phyloP scores from a whole-genome alignment of 2,888 invertebrate species.

The Toxonevra muliebris region DNA sequence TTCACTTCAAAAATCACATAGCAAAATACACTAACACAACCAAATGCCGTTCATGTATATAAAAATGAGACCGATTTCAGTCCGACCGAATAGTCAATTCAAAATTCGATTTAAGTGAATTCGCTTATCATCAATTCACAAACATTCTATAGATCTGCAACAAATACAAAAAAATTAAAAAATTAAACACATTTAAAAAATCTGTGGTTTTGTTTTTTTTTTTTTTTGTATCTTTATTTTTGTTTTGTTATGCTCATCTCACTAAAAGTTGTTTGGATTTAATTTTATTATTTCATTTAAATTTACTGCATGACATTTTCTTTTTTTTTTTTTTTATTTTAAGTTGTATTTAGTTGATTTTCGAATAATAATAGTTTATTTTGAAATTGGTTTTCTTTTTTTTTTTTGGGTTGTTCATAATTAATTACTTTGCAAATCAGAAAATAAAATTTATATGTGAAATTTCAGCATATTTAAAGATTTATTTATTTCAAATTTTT shows the following conservation, averaged over 20 bases:
- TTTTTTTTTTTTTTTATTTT: background rate
- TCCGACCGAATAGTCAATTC: too few species aligned
- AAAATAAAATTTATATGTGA: too few species aligned
- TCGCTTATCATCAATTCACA: too few species aligned
- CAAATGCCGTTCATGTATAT: too few species aligned
- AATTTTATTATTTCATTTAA: conserved; percentile 6
- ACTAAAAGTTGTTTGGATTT: background rate
- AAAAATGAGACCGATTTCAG: too few species aligned
- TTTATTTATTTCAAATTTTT: conserved; percentile 33
- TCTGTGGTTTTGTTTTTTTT: conserved; percentile 15
- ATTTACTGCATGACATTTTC: conserved; percentile 18
- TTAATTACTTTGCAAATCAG: background rate
- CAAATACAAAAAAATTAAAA: background rate
- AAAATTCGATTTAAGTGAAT: too few species aligned
- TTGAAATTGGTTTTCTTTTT: background rate
- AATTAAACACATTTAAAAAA: conserved; percentile 13
- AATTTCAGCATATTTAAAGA: background rate
- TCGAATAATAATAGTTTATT: too few species aligned
- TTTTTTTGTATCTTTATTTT: conserved; percentile 32
- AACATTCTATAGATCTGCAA: too few species aligned
- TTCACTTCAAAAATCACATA: too few species aligned
- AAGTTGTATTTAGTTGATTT: conserved; percentile 8
- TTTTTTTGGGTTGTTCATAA: background rate
- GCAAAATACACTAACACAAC: too few species aligned
- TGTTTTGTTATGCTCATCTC: background rate